Evolutionary conservation across 2,888 invertebrate species (phyloP), one percentile per base, ranked within the genome.

Genomic region (Iselma pallidipennis): DNA sequence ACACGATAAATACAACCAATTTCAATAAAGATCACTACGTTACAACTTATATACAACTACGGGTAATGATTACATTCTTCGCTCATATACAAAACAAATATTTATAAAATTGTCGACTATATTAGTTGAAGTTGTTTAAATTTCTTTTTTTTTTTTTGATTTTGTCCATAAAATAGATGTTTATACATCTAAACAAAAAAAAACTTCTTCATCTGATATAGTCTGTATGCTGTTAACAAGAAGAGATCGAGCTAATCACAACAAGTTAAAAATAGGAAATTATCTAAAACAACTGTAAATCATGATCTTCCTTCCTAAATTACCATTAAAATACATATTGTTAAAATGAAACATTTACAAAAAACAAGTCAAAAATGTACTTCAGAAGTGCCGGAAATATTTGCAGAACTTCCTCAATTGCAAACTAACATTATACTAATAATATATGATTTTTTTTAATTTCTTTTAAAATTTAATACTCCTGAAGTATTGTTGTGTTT

Each of bases 41-140:
- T 61, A 61, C 55, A 61, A 61, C 49, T 57, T 61, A 61, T 61
- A 49, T 57, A 61, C 61, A 57, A 48, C 49, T 55, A 61, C 56
- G 52, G n/a, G n/a, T n/a, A n/a, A 48, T 50, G 33, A 53, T 57
- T 51, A 51, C 9, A n/a, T 45, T 56, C 49, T 26, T 29, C 51
- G 37, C 26, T 57, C 49, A 54, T 55, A 55, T 23, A 45, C 29
- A 48, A 37, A 42, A 37, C 37, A 37, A 37, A 37, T 37, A 37
- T 37, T 37, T 37, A 37, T 37, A 37, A 7, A 37, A 37, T 16
- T 16, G 1, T 16, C 2, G 37, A 37, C 9, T 37, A 37, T 37
- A 37, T 37, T 16, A 16, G 16, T 16, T 37, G 7, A 16, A 37
- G 16, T 37, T 16, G 5, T 9, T 12, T 12, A n/a, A n/a, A n/a